Percentiles rank a stretch among this genome's conserved stretches.
Evolutionary conservation across 2,888 invertebrate species (phyloP).

Genomic region (Tetragonula carbonaria): DNA sequence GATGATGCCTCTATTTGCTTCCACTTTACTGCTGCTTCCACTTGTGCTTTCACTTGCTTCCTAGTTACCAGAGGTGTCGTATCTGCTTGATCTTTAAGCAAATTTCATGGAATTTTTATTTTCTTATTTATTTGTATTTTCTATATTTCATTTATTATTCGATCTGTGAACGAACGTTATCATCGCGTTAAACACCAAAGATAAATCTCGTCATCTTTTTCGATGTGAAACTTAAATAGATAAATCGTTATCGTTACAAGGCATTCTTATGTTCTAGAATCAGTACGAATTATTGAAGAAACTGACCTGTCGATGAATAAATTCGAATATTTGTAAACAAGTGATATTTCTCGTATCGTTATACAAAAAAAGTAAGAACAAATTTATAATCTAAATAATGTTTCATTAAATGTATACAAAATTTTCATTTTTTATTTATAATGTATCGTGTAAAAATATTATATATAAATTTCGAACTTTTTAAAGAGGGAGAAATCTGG

Average conservation of each 20-base stretch:
- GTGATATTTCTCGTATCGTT: neutral
- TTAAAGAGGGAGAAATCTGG: neutral
- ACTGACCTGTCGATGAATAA: neutral
- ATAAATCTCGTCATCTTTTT: constrained; percentile 45
- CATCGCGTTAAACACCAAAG: constrained; percentile 13
- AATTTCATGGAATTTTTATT: constrained; percentile 6
- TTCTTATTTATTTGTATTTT: neutral
- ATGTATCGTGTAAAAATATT: neutral
- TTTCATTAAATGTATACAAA: neutral
- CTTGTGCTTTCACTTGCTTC: constrained; percentile 34
- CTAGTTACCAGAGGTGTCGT: neutral
- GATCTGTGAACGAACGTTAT: neutral
- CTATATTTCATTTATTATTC: constrained; percentile 6
- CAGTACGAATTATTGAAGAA: constrained; percentile 10
- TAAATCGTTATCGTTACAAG: constrained; percentile 51
- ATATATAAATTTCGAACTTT: neutral
- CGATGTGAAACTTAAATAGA: constrained; percentile 32
- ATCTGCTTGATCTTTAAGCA: constrained; percentile 14
- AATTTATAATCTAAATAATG: neutral
- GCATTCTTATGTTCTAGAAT: constrained; percentile 38
- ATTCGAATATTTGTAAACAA: neutral
- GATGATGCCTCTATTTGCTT: constrained; percentile 27
- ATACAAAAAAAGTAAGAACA: neutral
- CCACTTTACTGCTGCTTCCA: no score
- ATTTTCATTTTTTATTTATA: neutral